phyloP scores from a whole-genome alignment of 2,888 invertebrate species.

The Pandemis cinnamomeana region DNA sequence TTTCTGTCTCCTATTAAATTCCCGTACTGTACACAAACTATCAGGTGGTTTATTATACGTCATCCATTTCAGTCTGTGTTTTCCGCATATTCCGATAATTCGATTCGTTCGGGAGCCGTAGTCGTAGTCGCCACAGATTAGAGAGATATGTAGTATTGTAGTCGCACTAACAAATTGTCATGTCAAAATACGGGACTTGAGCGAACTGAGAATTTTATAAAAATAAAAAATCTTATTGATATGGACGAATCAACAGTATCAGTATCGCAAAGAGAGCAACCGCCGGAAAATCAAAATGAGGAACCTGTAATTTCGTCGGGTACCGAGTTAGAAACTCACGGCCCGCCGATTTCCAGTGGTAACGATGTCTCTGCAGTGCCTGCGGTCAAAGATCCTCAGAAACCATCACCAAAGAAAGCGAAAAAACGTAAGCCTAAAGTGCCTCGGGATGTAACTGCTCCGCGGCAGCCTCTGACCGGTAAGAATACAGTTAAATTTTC shows the following conservation, averaged over 20 bases:
- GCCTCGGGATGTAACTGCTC: slow-evolving; percentile 89
- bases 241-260: slow-evolving; percentile 27
- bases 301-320: slow-evolving; percentile 25
- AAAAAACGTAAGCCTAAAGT: slow-evolving; percentile 88
- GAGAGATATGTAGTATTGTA: too few species aligned
- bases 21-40: too few species aligned
- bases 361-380: slow-evolving; percentile 32
- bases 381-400: slow-evolving; percentile 57
- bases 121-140: too few species aligned
- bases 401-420: slow-evolving; percentile 78
- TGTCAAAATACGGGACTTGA: too few species aligned
- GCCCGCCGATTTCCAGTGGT: slow-evolving; percentile 10
- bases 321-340: slow-evolving; percentile 29
- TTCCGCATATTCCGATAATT: too few species aligned
- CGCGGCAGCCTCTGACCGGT: slow-evolving; percentile 89
- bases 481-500: slow-evolving; percentile 25
- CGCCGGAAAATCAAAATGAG: slow-evolving; percentile 26
- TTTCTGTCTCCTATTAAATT: too few species aligned
- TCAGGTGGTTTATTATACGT: too few species aligned
- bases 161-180: too few species aligned
- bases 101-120: too few species aligned
- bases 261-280: slow-evolving; percentile 10
- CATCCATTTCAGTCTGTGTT: too few species aligned
- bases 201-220: too few species aligned
- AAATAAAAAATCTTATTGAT: neutral